Conservation (phyloP, 1,140 invertebrate genomes). For the Dendrolimus punctatus region DNA sequence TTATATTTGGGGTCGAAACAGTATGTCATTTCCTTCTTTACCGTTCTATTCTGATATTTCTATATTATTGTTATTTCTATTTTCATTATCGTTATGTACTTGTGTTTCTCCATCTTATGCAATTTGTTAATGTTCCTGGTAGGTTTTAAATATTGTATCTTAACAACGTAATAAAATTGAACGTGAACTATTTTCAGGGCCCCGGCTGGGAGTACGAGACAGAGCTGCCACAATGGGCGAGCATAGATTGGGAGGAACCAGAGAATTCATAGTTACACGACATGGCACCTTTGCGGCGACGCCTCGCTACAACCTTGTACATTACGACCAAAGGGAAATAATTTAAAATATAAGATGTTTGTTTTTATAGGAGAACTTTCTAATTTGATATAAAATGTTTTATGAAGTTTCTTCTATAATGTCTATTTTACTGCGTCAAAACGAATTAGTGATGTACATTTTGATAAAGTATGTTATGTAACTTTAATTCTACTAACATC, state of each 20-base stretch:
- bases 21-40: too few species aligned
- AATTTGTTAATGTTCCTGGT: too few species aligned
- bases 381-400: neutral
- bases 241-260: constrained; percentile 82
- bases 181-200: constrained; percentile 72
- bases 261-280: constrained; percentile 64
- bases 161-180: constrained; percentile 3
- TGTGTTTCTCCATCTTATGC: too few species aligned
- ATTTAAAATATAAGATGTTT: neutral
- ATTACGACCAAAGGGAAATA: constrained; percentile 9
- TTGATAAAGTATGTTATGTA: neutral
- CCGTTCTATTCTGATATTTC: too few species aligned
- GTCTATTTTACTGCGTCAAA: neutral
- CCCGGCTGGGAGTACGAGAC: constrained; percentile 93
- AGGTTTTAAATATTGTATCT: too few species aligned
- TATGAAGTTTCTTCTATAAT: too few species aligned
- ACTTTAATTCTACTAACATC: neutral
- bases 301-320: constrained; percentile 32
- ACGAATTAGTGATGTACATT: neutral
- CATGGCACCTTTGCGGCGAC: constrained; percentile 33
- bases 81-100: too few species aligned
- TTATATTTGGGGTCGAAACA: too few species aligned
- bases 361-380: neutral
- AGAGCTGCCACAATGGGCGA: constrained; percentile 90
- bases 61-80: too few species aligned